Evolutionary conservation across 2,797 vertebrate genomes (phyloP).

Genomic region (Alca torda): DNA sequence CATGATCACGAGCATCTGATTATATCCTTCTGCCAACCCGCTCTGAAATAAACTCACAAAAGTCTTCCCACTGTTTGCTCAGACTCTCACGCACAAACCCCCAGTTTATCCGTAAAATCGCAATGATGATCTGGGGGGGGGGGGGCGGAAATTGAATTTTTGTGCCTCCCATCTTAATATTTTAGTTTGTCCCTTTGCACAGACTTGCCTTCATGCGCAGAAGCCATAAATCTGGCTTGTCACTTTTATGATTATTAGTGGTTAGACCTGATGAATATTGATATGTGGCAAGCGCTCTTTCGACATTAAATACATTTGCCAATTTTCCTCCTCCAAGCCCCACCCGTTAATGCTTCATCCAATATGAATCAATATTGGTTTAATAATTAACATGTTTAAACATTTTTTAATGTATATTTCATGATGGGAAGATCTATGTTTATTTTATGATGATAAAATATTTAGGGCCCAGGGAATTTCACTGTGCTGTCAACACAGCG

Average conservation of each 20-base stretch:
- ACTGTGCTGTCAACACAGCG: slow-evolving; percentile 59
- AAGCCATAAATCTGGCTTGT: slow-evolving; percentile 74
- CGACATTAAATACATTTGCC: slow-evolving; percentile 80
- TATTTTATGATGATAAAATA: slow-evolving; percentile 84
- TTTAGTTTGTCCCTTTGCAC: slow-evolving; percentile 20
- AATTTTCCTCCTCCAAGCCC: slow-evolving; percentile 69
- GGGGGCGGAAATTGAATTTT: not conserved
- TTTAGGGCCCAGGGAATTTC: slow-evolving; percentile 71
- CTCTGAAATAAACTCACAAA: not conserved
- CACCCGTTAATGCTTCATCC: slow-evolving; percentile 77
- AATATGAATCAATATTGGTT: slow-evolving; percentile 84
- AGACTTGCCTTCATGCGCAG: slow-evolving; percentile 2
- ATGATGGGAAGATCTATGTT: slow-evolving; percentile 78
- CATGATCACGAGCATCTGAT: not conserved
- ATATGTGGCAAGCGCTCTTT: slow-evolving; percentile 74
- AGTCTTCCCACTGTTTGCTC: slow-evolving; percentile 26
- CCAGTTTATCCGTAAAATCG: slow-evolving; percentile 41
- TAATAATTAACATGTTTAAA: slow-evolving; percentile 85
- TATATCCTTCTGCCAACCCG: not conserved
- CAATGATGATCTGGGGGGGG: not conserved
- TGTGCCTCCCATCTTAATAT: slow-evolving; percentile 24
- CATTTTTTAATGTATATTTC: slow-evolving; percentile 83
- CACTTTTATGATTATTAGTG: slow-evolving; percentile 80
- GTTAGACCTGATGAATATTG: slow-evolving; percentile 80
- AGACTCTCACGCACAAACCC: slow-evolving; percentile 4